phyloP scores from a whole-genome alignment of 2,888 invertebrate genomes.

The Eubasilissa splendida region DNA sequence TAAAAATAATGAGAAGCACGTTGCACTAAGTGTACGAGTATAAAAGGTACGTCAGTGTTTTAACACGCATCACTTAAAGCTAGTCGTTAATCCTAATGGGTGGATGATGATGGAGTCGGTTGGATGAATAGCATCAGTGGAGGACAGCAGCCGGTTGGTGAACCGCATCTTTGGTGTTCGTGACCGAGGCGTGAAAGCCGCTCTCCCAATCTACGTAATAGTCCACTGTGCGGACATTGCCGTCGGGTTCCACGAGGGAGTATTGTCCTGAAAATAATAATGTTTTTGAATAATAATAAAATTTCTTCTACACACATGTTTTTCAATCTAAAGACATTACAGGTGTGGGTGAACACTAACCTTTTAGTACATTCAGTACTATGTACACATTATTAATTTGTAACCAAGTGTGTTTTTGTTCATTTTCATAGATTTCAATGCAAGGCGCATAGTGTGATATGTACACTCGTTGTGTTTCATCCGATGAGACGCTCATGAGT shows the following conservation, averaged over 20 bases:
- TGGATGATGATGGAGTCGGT: constrained; percentile 1
- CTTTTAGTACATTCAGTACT: too few species aligned
- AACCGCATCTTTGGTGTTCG: constrained; percentile 75
- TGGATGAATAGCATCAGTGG: constrained; percentile 6
- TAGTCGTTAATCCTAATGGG: background rate
- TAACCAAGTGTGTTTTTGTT: too few species aligned
- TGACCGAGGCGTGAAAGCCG: constrained; percentile 83
- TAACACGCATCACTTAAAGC: constrained; percentile 24
- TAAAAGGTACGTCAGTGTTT: constrained; percentile 27
- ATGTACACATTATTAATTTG: too few species aligned
- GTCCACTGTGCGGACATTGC: constrained; percentile 82
- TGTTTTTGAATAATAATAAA: background rate
- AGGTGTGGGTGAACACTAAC: too few species aligned
- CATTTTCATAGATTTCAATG: too few species aligned
- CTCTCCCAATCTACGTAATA: constrained; percentile 86
- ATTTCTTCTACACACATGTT: background rate
- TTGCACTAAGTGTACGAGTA: constrained; percentile 25
- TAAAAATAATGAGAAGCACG: background rate
- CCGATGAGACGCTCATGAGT: too few species aligned
- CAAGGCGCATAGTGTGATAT: too few species aligned
- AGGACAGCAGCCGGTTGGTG: constrained; percentile 31
- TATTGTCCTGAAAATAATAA: constrained; percentile 70
- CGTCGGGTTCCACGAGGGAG: constrained; percentile 81
- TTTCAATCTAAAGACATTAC: too few species aligned
- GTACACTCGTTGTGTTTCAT: too few species aligned